Evolutionary conservation across 1,140 invertebrate species (phyloP).

Genomic region (Acyrthosiphon pisum): DNA sequence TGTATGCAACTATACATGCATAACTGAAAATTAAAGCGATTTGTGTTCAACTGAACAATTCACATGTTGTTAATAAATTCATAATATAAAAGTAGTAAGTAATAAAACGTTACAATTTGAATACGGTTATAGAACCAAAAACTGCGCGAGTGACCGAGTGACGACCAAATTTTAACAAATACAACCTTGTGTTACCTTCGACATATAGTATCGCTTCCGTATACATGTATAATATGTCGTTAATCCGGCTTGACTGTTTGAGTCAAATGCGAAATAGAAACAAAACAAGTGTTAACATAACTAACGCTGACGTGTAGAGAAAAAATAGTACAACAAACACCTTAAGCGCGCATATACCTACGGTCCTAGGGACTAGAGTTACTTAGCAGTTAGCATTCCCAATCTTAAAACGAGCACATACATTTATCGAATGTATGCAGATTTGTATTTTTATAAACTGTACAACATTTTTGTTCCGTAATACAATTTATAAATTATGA

Average conservation of each 20-base stretch:
- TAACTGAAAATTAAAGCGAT: neutral
- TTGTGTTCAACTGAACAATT: neutral
- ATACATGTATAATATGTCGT: neutral
- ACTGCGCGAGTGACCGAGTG: neutral
- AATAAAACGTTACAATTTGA: neutral
- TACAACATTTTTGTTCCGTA: neutral
- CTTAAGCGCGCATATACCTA: neutral
- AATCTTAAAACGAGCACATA: neutral
- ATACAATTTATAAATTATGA: neutral
- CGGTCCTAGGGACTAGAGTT: too few species aligned
- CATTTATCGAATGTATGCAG: neutral
- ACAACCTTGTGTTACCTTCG: neutral
- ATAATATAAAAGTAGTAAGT: neutral
- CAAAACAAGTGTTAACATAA: neutral
- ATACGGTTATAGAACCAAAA: neutral
- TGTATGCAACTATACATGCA: neutral
- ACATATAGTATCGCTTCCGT: neutral
- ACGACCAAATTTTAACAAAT: neutral
- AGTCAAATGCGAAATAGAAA: neutral
- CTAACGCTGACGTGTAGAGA: accelerated
- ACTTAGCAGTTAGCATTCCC: too few species aligned
- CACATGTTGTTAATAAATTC: neutral
- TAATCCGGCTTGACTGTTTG: neutral
- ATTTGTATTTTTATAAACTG: neutral
- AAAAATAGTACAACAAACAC: neutral